Evolutionary conservation across 1,140 invertebrate species (phyloP).

Genomic region (Solen grandis): DNA sequence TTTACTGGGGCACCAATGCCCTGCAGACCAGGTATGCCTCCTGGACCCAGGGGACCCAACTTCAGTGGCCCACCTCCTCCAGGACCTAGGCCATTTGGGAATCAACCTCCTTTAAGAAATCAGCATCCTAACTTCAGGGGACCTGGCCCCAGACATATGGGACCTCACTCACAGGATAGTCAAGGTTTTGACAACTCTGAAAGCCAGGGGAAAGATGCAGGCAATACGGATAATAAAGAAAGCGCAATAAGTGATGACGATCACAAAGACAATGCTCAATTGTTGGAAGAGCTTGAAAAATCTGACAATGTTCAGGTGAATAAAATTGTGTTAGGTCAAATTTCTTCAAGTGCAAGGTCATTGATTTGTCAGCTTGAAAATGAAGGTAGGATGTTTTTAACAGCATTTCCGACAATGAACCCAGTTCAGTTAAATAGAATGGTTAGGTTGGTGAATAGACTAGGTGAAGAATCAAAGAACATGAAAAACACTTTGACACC

Average conservation of each 20-base stretch:
- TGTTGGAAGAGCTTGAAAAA: slow-evolving; percentile 5
- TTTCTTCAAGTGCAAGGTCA: slow-evolving; percentile 35
- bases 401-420: slow-evolving; percentile 30
- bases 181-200: too few relatives aligned
- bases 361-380: slow-evolving; percentile 28
- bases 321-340: slow-evolving; percentile 40
- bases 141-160: background rate
- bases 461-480: slow-evolving; percentile 42
- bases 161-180: too few relatives aligned
- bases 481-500: slow-evolving; percentile 30
- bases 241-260: slow-evolving; percentile 33
- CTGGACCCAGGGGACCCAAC: background rate
- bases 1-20: slow-evolving; percentile 17
- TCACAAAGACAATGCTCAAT: background rate
- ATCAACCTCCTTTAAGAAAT: too few relatives aligned
- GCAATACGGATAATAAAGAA: too few relatives aligned
- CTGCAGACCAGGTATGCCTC: slow-evolving; percentile 10
- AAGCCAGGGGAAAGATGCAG: too few relatives aligned
- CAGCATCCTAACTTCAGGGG: too few relatives aligned
- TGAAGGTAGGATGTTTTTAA: slow-evolving; percentile 31
- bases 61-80: background rate
- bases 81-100: too few relatives aligned
- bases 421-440: slow-evolving; percentile 51
- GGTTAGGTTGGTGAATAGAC: slow-evolving; percentile 31
- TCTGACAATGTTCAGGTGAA: slow-evolving; percentile 34